Evolutionary conservation across 2,888 invertebrate genomes (phyloP).

Genomic region (Keiferia lycopersicella): DNA sequence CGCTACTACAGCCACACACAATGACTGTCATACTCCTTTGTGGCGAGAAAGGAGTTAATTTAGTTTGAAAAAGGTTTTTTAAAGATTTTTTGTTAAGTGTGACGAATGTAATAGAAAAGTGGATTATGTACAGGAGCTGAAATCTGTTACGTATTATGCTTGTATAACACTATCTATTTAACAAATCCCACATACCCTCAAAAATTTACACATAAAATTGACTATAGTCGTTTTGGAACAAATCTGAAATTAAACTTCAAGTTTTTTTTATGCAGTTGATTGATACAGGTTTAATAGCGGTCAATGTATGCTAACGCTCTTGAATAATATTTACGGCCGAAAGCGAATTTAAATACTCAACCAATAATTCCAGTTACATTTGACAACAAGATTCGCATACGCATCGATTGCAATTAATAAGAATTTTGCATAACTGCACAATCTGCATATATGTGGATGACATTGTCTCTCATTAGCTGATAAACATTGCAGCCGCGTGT

Average conservation of each 20-base stretch:
- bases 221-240: too few relatives aligned
- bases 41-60: constrained; percentile 18
- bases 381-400: constrained; percentile 7
- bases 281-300: too few relatives aligned
- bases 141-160: too few relatives aligned
- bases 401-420: constrained; percentile 18
- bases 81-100: not conserved
- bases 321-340: too few relatives aligned
- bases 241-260: too few relatives aligned
- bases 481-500: constrained; percentile 67
- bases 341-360: not conserved
- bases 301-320: too few relatives aligned
- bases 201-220: too few relatives aligned
- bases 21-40: constrained; percentile 22
- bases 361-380: not conserved
- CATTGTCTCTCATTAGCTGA: constrained; percentile 50
- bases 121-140: too few relatives aligned
- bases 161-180: too few relatives aligned
- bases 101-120: too few relatives aligned
- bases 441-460: constrained; percentile 5
- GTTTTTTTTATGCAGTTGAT: too few relatives aligned
- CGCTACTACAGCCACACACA: constrained; percentile 13
- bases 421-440: constrained; percentile 16
- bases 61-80: not conserved
- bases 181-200: too few relatives aligned